Base-by-base conservation (phyloP, 2,888 invertebrate genomes). In the Sphecodes monilicornis region DNA sequence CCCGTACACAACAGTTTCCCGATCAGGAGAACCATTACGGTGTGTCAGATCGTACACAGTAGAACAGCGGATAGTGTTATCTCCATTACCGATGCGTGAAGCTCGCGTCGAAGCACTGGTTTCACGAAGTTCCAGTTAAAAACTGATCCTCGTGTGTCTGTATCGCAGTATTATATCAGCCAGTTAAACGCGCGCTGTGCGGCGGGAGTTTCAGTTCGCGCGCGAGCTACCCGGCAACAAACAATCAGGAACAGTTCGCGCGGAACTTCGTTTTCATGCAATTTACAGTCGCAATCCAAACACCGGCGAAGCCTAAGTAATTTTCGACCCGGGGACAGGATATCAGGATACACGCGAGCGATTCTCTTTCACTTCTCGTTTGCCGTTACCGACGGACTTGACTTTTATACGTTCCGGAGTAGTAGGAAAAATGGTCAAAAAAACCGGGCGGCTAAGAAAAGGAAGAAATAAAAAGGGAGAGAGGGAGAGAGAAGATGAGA, bases 341-440 rank as follows among this genome's bases (percentile, higher is more conserved):
- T 86, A 87, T 90, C 87, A 90, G 86, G 85, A 89, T 90, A 82
- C 87, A 86, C 86, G 88, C 86, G 75, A 90, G 84, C 85, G 82
- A 76, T 85, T 76, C 84, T 83, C 79, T 79, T 76, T 78, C 82
- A 32, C 78, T 81, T 43, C 73, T 69, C 73, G 71, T 82, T 82
- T 41, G 36, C 43, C 50, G 64, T 41, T 72, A 32, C 60, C 46
- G 54, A 43, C 78, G 85, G 64, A 1, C 79, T 77, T 57, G 87
- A 87, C 89, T 86, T 86, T 82, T 74, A 81, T 82, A 82, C 80
- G 80, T 80, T 36, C 8, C 57, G 32, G n/a, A 75, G 78, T 29
- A 76, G 70, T 22, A 60, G 73, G 54, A 73, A 32, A 76, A 71
- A 82, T 43, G 82, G 75, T 82, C 54, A 71, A 72, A 80, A 78